Conservation (phyloP, 2,113 vertebrate genomes). For the Corvus cornix region DNA sequence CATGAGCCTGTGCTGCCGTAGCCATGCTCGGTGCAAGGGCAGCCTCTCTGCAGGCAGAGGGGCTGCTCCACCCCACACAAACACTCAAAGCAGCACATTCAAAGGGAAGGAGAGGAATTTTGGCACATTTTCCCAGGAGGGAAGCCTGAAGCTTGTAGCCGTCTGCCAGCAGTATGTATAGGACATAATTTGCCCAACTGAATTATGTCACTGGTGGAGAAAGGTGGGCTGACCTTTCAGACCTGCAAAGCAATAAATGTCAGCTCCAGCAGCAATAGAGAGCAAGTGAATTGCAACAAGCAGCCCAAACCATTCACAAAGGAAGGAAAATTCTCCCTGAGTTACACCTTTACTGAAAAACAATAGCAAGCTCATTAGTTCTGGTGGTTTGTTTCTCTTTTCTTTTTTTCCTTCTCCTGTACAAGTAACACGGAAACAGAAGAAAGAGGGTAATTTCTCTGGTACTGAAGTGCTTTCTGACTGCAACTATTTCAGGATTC, state of each 20-base stretch:
- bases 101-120: slow-evolving; percentile 41
- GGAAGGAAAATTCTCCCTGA: not conserved
- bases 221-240: slow-evolving; percentile 81
- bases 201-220: slow-evolving; percentile 79
- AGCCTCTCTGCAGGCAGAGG: slow-evolving; percentile 78
- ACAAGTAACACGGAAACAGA: not conserved
- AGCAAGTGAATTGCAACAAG: not conserved
- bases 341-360: not conserved
- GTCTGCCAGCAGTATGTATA: slow-evolving; percentile 79
- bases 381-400: not conserved
- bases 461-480: not conserved
- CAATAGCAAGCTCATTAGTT: not conserved
- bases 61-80: slow-evolving; percentile 78
- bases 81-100: not conserved
- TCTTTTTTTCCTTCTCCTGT: not conserved
- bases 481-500: not conserved
- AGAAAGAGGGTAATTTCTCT: not conserved
- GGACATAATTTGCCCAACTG: slow-evolving; percentile 85
- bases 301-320: not conserved
- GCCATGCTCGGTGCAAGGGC: slow-evolving; percentile 79
- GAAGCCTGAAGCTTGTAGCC: slow-evolving; percentile 74
- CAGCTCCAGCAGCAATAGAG: slow-evolving; percentile 71
- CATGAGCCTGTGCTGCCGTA: slow-evolving; percentile 76
- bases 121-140: slow-evolving; percentile 69
- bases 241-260: slow-evolving; percentile 71